phyloP scores from a whole-genome alignment of 2,888 invertebrate genomes.

The Agrochola lychnidis region DNA sequence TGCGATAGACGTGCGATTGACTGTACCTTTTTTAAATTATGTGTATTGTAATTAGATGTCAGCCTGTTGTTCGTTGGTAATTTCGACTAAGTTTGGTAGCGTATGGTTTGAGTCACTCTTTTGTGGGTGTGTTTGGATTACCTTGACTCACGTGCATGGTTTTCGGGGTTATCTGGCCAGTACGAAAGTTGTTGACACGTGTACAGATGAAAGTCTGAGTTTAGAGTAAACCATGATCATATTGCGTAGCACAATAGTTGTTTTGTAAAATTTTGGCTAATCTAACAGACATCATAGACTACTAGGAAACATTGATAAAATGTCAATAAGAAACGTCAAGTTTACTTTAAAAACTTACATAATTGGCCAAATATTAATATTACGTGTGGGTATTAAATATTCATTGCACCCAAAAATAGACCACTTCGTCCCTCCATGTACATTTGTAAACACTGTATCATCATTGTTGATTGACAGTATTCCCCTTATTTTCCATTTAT shows the following conservation, averaged over 20 bases:
- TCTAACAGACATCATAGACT: too few species aligned
- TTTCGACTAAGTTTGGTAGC: slow-evolving; percentile 11
- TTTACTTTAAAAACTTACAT: too few species aligned
- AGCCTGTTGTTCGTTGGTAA: neutral
- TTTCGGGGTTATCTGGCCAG: neutral
- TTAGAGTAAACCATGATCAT: too few species aligned
- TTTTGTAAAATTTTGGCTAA: too few species aligned
- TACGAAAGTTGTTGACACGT: neutral
- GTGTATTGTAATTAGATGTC: slow-evolving; percentile 35
- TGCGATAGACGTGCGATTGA: neutral
- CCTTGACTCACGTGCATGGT: neutral
- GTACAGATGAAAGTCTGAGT: neutral
- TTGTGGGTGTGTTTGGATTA: neutral
- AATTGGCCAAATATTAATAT: too few species aligned
- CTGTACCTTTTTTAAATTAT: slow-evolving; percentile 35
- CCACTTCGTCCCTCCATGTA: too few species aligned
- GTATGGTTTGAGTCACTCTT: neutral
- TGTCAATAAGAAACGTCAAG: too few species aligned
- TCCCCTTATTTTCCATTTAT: neutral
- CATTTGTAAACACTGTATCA: neutral
- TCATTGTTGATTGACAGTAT: neutral
- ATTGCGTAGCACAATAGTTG: too few species aligned
- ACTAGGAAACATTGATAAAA: too few species aligned
- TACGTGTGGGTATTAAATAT: too few species aligned
- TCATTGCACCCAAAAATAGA: too few species aligned